Conservation (phyloP, 2,888 invertebrate species). For the Margaritifera margaritifera region DNA sequence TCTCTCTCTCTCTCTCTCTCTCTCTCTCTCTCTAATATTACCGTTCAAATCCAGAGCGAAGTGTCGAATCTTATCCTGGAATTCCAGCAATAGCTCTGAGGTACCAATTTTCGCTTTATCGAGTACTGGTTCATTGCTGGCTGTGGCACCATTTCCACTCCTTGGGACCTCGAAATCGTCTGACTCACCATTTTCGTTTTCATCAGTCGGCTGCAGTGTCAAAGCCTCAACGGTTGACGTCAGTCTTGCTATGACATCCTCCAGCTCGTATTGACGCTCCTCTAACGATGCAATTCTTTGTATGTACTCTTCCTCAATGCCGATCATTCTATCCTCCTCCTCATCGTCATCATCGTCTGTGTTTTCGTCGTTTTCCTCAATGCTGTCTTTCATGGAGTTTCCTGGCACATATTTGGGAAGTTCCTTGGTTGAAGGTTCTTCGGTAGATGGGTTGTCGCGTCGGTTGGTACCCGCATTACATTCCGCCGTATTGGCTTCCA, state of each 20-base stretch:
- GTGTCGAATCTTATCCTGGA: constrained; percentile 28
- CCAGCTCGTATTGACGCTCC: constrained; percentile 32
- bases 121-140: not conserved
- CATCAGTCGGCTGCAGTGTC: not conserved
- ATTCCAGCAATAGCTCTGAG: constrained; percentile 29
- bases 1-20: constrained; percentile 1
- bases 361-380: constrained; percentile 14
- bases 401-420: not conserved
- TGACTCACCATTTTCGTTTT: not conserved
- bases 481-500: too few species aligned
- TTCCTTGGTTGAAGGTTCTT: too few species aligned
- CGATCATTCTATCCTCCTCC: constrained; percentile 26
- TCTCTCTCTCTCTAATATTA: not conserved
- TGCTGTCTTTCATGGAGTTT: not conserved
- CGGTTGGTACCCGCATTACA: too few species aligned
- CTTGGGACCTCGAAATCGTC: not conserved
- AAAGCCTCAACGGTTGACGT: constrained; percentile 20
- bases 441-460: too few species aligned
- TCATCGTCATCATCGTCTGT: constrained; percentile 13
- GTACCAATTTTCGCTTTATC: constrained; percentile 10
- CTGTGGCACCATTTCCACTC: not conserved
- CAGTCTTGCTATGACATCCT: constrained; percentile 29
- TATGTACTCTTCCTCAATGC: constrained; percentile 39
- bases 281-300: constrained; percentile 32
- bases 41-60: constrained; percentile 38